Evolutionary conservation across 2,113 vertebrate genomes (phyloP).

Genomic region (Taxidea taxus): DNA sequence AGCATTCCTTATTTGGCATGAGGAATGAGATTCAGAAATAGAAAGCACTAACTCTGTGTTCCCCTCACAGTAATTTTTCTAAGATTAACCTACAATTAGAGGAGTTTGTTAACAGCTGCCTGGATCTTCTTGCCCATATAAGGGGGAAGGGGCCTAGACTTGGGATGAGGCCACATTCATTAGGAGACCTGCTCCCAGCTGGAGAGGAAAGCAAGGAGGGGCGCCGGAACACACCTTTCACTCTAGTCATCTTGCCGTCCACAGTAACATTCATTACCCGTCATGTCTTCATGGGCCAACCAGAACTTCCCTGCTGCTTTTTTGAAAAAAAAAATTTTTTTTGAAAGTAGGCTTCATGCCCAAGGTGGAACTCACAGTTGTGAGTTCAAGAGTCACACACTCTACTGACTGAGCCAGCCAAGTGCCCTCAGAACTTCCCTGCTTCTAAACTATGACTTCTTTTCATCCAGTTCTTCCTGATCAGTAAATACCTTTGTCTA

Average conservation of each 20-base stretch:
- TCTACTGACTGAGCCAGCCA: background rate
- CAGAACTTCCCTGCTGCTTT: background rate
- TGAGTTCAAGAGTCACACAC: background rate
- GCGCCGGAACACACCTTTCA: background rate
- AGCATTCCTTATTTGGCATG: background rate
- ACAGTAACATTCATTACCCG: background rate
- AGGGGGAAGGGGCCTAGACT: background rate
- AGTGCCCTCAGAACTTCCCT: background rate
- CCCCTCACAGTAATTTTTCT: background rate
- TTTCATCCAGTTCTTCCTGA: background rate
- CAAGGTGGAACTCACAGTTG: background rate
- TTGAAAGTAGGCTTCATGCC: background rate
- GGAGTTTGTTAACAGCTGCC: background rate
- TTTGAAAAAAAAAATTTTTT: background rate
- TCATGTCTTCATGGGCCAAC: background rate
- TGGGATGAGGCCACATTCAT: background rate
- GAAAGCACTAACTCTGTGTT: background rate
- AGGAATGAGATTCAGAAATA: background rate
- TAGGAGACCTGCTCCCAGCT: background rate
- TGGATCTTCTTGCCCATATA: background rate
- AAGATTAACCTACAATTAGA: background rate
- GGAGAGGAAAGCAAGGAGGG: background rate
- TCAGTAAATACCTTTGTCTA: background rate
- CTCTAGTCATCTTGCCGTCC: background rate
- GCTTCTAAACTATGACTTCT: constrained; percentile 4